These are phyloP conservation scores for Eupithecia vulgata DNA, from an alignment of 2,888 invertebrate species.

Conservation along the genomic window DNA sequence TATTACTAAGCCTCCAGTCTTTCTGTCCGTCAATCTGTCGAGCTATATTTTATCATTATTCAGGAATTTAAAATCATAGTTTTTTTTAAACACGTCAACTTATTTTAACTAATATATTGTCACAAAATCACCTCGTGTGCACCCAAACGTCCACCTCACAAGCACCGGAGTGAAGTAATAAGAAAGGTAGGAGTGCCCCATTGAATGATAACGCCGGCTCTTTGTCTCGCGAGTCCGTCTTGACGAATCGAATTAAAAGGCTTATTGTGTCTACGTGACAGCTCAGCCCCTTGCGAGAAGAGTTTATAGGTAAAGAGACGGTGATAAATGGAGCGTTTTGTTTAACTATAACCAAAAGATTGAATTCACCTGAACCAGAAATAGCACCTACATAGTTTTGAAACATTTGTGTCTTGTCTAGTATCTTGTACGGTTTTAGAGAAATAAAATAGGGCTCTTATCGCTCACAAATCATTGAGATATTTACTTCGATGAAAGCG, in stretches of 20 bases:
- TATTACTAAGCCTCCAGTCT: too few relatives aligned
- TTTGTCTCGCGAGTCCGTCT: slow-evolving; percentile 82
- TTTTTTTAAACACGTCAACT: neutral
- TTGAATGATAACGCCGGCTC: slow-evolving; percentile 82
- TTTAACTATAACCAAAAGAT: neutral
- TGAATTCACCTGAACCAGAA: neutral
- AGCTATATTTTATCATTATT: too few relatives aligned
- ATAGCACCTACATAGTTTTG: neutral
- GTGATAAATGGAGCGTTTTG: neutral
- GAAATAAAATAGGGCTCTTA: too few relatives aligned
- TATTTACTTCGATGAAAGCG: neutral
- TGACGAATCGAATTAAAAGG: slow-evolving; percentile 85
- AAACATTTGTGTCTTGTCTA: neutral
- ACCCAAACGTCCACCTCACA: slow-evolving; percentile 65
- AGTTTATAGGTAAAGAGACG: slow-evolving; percentile 1
- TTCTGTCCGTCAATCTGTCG: too few relatives aligned
- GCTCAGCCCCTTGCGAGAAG: slow-evolving; percentile 60
- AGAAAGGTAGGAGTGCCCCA: slow-evolving; percentile 83
- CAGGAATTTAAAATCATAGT: too few relatives aligned
- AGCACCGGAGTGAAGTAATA: slow-evolving; percentile 80
- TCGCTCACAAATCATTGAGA: neutral
- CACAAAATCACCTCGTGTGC: slow-evolving; percentile 51
- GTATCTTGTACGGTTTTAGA: too few relatives aligned
- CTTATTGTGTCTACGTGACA: slow-evolving; percentile 85
- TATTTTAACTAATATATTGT: slow-evolving; percentile 33